A percentile compares a stretch with the other conserved stretches of the same genome.
phyloP scores from a whole-genome alignment of 37 sponge, comb jelly and placozoan genomes.

The Amphimedon queenslandica region DNA sequence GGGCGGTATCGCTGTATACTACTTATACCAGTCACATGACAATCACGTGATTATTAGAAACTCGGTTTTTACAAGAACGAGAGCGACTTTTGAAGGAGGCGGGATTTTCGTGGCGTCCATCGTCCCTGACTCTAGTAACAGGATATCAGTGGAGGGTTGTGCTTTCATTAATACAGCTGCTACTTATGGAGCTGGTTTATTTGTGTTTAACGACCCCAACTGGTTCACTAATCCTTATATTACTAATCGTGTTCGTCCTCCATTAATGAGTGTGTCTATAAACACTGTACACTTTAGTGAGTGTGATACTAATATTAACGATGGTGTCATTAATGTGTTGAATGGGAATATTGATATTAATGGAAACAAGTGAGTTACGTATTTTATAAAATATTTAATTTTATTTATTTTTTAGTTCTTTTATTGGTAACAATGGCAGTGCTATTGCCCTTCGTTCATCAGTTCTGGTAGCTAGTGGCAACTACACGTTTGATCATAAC shows the following conservation, averaged over 20 bases:
- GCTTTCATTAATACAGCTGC: conserved; percentile 40
- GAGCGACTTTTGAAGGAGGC: conserved; percentile 70
- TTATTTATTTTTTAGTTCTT: conserved; percentile 25
- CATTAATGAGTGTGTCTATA: conserved; percentile 21
- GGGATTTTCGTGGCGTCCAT: conserved; percentile 57
- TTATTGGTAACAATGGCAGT: conserved; percentile 50
- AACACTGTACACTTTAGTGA: conserved; percentile 17
- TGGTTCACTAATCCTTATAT: conserved; percentile 8
- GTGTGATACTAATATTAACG: conserved; percentile 5
- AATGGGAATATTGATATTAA: conserved; percentile 28
- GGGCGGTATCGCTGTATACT: conserved; percentile 65
- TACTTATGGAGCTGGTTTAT: conserved; percentile 35
- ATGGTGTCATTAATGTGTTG: conserved; percentile 47
- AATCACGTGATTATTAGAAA: conserved; percentile 22
- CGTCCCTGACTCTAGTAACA: background rate
- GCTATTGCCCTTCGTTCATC: conserved; percentile 42
- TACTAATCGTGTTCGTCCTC: background rate
- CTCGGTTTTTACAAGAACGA: conserved; percentile 49
- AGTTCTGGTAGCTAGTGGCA: conserved; percentile 11
- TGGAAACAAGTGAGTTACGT: conserved; percentile 38
- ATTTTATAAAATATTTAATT: background rate
- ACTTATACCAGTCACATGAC: conserved; percentile 11
- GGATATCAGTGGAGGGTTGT: conserved; percentile 5
- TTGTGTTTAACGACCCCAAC: conserved; percentile 46
- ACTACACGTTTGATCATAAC: conserved; percentile 32